Evolutionary conservation across 2,888 invertebrate species (phyloP).

Genomic region (Ceriagrion tenellum): DNA sequence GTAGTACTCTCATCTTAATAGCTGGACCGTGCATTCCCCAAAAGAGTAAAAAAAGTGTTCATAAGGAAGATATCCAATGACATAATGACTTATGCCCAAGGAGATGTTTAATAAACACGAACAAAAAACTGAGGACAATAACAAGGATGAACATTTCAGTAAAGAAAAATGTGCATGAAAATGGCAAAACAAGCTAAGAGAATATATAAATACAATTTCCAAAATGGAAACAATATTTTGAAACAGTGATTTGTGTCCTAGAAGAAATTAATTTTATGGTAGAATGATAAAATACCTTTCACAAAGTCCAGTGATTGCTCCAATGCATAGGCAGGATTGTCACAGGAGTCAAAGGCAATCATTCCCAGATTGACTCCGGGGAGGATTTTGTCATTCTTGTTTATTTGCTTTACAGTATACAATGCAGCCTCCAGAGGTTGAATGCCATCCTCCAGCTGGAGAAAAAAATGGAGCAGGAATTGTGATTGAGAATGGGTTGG

Average conservation of each 20-base stretch:
- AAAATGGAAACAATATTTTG: too few relatives aligned
- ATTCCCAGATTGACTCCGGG: slow-evolving; percentile 84
- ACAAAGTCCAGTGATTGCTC: slow-evolving; percentile 86
- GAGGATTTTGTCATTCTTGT: slow-evolving; percentile 80
- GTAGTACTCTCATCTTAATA: too few relatives aligned
- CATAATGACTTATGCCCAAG: neutral
- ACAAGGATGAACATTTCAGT: neutral
- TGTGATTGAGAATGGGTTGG: neutral
- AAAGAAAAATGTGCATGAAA: neutral
- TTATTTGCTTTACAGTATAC: slow-evolving; percentile 84
- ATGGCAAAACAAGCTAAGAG: neutral
- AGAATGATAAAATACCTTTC: slow-evolving; percentile 76
- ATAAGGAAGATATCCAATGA: too few relatives aligned
- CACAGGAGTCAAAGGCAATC: slow-evolving; percentile 83
- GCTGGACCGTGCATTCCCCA: too few relatives aligned
- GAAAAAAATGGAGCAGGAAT: slow-evolving; percentile 72
- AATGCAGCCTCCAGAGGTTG: slow-evolving; percentile 86
- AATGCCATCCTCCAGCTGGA: slow-evolving; percentile 85
- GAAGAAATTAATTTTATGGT: neutral
- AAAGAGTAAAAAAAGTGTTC: too few relatives aligned
- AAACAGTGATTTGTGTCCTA: neutral
- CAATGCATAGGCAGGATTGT: slow-evolving; percentile 84
- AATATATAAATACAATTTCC: neutral
- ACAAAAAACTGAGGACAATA: neutral
- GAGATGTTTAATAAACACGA: too few relatives aligned